phyloP scores from a whole-genome alignment of 2,113 vertebrate species.

The Corythoichthys haematopterus region DNA sequence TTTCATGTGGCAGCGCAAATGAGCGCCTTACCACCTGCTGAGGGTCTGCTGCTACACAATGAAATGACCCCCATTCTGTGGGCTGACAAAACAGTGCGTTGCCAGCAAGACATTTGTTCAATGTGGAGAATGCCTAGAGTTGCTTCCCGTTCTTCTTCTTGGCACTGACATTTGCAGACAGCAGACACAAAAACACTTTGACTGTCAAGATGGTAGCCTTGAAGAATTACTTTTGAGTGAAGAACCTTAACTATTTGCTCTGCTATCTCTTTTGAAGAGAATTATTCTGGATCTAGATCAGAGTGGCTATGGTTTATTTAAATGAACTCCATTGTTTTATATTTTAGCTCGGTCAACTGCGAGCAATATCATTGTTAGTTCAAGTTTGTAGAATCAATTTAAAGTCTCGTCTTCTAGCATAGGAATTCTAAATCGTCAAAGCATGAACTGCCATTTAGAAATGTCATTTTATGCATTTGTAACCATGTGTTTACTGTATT shows the following conservation, averaged over 20 bases:
- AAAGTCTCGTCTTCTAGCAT: neutral
- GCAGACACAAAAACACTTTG: constrained; percentile 11
- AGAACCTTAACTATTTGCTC: neutral
- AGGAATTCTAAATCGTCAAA: neutral
- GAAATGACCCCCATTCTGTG: constrained; percentile 18
- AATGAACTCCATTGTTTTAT: neutral
- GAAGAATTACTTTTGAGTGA: neutral
- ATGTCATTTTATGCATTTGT: neutral
- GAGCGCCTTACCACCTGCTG: constrained; percentile 37
- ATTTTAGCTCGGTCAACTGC: neutral
- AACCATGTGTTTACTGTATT: neutral
- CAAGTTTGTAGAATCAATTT: neutral
- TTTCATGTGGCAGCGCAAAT: constrained; percentile 10
- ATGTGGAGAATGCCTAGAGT: constrained; percentile 9
- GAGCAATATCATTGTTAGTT: neutral
- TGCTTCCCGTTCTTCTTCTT: constrained; percentile 1
- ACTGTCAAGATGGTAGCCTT: neutral
- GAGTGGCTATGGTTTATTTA: neutral
- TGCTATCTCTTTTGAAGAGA: neutral
- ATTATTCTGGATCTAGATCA: neutral
- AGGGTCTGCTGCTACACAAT: constrained; percentile 14
- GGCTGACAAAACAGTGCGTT: constrained; percentile 1
- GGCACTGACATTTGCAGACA: constrained; percentile 6
- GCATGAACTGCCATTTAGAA: neutral
- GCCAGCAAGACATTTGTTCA: constrained; percentile 26